These are phyloP conservation scores for Cyclura pinguis DNA, from an alignment of 2,797 vertebrate species.

Conservation along the genomic window DNA sequence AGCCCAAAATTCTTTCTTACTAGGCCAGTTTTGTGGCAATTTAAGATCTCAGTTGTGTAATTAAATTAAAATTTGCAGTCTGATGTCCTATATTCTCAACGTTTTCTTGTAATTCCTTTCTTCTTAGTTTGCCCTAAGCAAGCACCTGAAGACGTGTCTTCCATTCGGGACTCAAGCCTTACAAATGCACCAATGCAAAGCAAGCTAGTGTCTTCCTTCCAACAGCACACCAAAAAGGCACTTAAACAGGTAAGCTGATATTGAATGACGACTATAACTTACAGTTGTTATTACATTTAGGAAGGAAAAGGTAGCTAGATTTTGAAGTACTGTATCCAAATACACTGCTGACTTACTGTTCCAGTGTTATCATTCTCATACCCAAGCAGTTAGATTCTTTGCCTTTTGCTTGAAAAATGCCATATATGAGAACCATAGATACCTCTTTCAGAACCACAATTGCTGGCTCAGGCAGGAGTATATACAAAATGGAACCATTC, in stretches of 20 bases:
- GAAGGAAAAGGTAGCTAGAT: slow-evolving; percentile 9
- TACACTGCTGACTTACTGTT: slow-evolving; percentile 2
- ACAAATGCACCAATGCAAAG: slow-evolving; percentile 81
- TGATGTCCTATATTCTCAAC: slow-evolving; percentile 29
- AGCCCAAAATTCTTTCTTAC: background rate
- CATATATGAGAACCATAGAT: background rate
- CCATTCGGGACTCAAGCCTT: slow-evolving; percentile 82
- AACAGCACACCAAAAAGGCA: slow-evolving; percentile 89
- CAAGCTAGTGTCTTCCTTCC: slow-evolving; percentile 88
- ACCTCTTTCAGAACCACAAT: background rate
- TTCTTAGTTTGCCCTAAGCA: slow-evolving; percentile 84
- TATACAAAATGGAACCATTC: background rate
- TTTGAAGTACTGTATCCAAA: slow-evolving; percentile 28
- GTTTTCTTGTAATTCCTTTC: slow-evolving; percentile 56
- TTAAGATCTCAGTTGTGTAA: slow-evolving; percentile 63
- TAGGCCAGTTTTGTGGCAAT: background rate
- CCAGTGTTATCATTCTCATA: background rate
- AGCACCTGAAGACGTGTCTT: slow-evolving; percentile 83
- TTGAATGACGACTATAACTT: slow-evolving; percentile 27
- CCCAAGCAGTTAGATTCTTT: background rate
- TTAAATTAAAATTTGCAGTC: slow-evolving; percentile 65
- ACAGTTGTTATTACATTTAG: background rate
- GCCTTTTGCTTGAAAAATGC: background rate
- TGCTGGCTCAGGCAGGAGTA: background rate
- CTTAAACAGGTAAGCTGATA: slow-evolving; percentile 85